Evolutionary conservation across 2,888 invertebrate genomes (phyloP), one percentile per base, ranked within the genome.

Genomic region (Apamea anceps): DNA sequence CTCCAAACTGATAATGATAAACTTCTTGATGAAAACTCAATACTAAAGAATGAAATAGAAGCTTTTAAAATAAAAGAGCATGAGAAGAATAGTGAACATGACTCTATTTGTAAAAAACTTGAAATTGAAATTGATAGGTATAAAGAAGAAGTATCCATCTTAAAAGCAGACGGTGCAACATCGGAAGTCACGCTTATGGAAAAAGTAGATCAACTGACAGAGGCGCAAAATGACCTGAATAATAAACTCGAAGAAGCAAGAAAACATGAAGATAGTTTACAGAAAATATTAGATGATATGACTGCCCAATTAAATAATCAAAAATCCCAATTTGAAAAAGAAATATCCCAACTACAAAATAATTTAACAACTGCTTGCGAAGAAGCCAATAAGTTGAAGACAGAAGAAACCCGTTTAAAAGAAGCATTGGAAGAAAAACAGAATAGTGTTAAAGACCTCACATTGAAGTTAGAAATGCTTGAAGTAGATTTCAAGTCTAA

Each of bases 201-300:
- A 91, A 95, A 97, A 85, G 95, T 97, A 70, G 97, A 97, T 79
- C 96, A 96, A 90, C 88, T 97, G 66, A 95, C 96, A 75, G 95
- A 95, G 89, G 97, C 97, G 25, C 96, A 96, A 87, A 96, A 97
- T 85, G 96, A 97, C 84, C 92, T 97, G 62, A 95, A 95, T 88
- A 95, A 96, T 82, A 96, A 97, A 91, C 88, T 96, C 42, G 97
- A 97, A 91, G 95, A 96, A 91, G 96, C 97, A 74, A 94, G 94
- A 83, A 95, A 95, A 90, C 95, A 97, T 77, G 97, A 97, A 92
- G 96, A 96, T 86, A 96, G 95, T 0, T 91, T 97, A 74, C 96
- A 97, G 91, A 96, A 96, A 88, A 92, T 96, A 85, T 91, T 97
- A 78, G 93, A 96, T 82, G 95, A 96, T 86, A 95, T 96, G 91